These are phyloP conservation scores for Rhagonycha fulva DNA, from an alignment of 2,888 invertebrate species.

Conservation along the genomic window DNA sequence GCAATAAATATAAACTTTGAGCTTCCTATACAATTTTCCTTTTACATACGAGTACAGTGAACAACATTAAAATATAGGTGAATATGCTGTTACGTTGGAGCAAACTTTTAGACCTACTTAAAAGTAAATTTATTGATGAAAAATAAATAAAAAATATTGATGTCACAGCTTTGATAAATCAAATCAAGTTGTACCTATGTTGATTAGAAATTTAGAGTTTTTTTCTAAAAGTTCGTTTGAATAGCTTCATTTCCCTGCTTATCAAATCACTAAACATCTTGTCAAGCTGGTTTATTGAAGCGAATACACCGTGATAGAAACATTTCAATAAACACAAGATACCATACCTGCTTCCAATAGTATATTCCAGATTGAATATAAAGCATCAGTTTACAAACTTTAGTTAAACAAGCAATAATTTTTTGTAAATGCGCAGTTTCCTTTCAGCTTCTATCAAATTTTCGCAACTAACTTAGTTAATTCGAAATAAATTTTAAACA, in stretches of 20 bases:
- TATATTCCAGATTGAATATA: not conserved
- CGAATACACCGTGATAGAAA: slow-evolving; percentile 21
- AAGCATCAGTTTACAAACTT: not conserved
- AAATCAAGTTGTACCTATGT: slow-evolving; percentile 1
- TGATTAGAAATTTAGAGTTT: slow-evolving; percentile 19
- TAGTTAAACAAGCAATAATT: not conserved
- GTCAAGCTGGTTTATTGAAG: slow-evolving; percentile 25
- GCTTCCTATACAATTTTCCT: not conserved
- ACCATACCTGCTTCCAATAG: not conserved
- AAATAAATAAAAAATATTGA: not conserved
- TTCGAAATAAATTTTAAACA: not conserved
- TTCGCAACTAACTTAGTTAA: not conserved
- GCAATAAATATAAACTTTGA: not conserved
- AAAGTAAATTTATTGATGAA: not conserved
- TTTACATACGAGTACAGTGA: not conserved
- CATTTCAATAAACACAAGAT: slow-evolving; percentile 27
- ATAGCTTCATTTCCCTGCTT: slow-evolving; percentile 28
- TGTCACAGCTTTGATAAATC: not conserved
- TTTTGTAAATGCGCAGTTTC: not conserved
- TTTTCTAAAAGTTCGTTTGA: slow-evolving; percentile 16
- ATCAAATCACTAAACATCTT: slow-evolving; percentile 28
- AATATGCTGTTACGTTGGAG: not conserved
- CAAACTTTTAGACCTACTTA: not conserved
- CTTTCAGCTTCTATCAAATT: not conserved
- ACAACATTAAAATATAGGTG: not conserved